Conservation (phyloP, 2,797 vertebrate genomes). For the Bovichtus diacanthus region DNA sequence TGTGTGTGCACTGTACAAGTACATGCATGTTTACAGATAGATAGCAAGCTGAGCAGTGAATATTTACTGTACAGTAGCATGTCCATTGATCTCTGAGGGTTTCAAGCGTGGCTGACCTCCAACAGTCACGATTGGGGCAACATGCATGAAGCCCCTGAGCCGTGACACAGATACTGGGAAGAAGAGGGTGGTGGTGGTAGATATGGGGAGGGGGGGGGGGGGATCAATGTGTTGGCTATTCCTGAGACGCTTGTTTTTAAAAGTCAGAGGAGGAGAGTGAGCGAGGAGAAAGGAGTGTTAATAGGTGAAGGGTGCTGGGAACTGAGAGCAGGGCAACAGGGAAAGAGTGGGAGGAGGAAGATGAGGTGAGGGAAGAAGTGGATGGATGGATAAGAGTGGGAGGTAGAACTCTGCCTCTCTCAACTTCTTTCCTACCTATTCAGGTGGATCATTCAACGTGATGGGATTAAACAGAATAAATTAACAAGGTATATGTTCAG, state of each 20-base stretch:
- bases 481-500: slow-evolving; percentile 14
- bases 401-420: slow-evolving; percentile 56
- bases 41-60: slow-evolving; percentile 86
- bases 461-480: slow-evolving; percentile 63
- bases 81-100: slow-evolving; percentile 88
- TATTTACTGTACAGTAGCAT: slow-evolving; percentile 79
- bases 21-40: slow-evolving; percentile 75
- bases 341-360: slow-evolving; percentile 46
- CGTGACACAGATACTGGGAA: slow-evolving; percentile 71
- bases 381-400: slow-evolving; percentile 41
- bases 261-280: slow-evolving; percentile 78
- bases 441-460: slow-evolving; percentile 55
- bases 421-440: slow-evolving; percentile 71
- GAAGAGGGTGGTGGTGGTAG: background rate
- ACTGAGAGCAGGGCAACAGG: slow-evolving; percentile 52
- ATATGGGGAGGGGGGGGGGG: no score
- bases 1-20: slow-evolving; percentile 36
- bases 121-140: slow-evolving; percentile 79
- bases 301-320: slow-evolving; percentile 78
- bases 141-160: slow-evolving; percentile 81
- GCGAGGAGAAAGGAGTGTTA: slow-evolving; percentile 74
- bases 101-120: slow-evolving; percentile 84
- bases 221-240: slow-evolving; percentile 90
- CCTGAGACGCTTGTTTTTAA: slow-evolving; percentile 87
- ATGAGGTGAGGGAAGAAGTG: slow-evolving; percentile 34